Base-by-base conservation (phyloP, 2,888 invertebrate genomes). In the Torymus tubicola region DNA sequence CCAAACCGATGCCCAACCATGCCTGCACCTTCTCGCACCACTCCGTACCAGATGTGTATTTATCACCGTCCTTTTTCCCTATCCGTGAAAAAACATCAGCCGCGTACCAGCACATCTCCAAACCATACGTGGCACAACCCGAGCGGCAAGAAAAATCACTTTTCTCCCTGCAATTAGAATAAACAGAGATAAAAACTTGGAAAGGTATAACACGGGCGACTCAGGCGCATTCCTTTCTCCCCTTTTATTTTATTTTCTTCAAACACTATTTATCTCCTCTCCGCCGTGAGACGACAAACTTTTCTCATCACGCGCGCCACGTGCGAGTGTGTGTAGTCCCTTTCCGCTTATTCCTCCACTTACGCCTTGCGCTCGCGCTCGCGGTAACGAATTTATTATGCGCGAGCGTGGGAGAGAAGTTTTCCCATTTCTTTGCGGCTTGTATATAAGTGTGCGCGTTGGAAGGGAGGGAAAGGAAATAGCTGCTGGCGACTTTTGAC, bases 351-450 rank as follows among this genome's bases (percentile, higher is more conserved):
- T 55, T 24, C 68, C 67, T 2, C 53, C 68, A 65, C 53, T 60
- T 42, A 16, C 16, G 64, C 1, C 70, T 21, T 21, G 58, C 50
- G 50, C 21, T 53, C 12, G 58, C 50, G 50, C 21, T 53, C 12
- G 4, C 69, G 14, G 21, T 68, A 70, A 77, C 78, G 69, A 79
- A 79, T 74, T 79, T 74, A 69, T 79, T 64, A 79, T 74, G 57
- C 73, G 58, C 60, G 24, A 14, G 55, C 52, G 55, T 18, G 63
- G 16, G 14, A 42, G 12, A 53, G 50, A 79, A 79, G 69, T 79
- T 79, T 79, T 79, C 16, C 70, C 74, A 79, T 79, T 79, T 79
- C 74, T 65, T 31, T 42, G 42, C 42, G 8, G 42, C 42, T 5
- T 42, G 42, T 21, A 2, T 21, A 2, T 42, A 42, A 42, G 42